Evolutionary conservation across 2,113 vertebrate genomes (phyloP), one percentile per base, ranked within the genome.

Genomic region (Dasypus novemcinctus): DNA sequence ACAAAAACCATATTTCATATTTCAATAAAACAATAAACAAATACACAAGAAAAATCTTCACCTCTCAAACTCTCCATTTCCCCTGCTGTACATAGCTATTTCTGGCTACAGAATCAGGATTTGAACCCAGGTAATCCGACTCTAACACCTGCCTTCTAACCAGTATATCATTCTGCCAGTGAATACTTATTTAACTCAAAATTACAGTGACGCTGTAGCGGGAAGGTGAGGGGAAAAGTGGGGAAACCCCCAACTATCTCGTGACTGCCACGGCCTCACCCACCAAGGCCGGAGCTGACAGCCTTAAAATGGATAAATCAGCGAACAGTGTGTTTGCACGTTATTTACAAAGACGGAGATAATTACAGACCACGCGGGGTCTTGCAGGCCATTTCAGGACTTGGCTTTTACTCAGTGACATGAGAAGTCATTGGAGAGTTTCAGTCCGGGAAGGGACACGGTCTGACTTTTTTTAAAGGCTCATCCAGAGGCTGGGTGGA

Each of bases 301-400:
- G 31, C 3, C 0, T 12, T 27, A 18, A 10, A 12, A 33, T 0
- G 1, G 33, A 33, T 27, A 43, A 4, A 54, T 36, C 31, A 2
- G 33, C 3, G 25, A 3, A 3, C 0, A 46, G 25, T 10, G 23
- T 8, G 5, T 2, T 0, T 1, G 15, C 12, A 0, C 4, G 4
- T 11, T 38, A 17, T 27, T 49, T 63, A 61, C 7, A 36, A 29
- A 38, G 11, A 11, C 0, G 5, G 33, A 74, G 61, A 13, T 6
- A 10, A 14, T 12, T 3, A 3, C 46, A 25, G 78, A 21, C n/a
- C 21, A 13, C 4, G 9, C 0, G 27, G 72, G 74, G n/a, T 46
- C 82, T 66, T 9, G 5, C 0, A 17, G 88, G 52, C 7, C 33
- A 23, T 7, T 36, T 2, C 57, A 36, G 33, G 54, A 33, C 41